phyloP scores from a whole-genome alignment of 2,113 vertebrate genomes.

The Cebidichthys violaceus region DNA sequence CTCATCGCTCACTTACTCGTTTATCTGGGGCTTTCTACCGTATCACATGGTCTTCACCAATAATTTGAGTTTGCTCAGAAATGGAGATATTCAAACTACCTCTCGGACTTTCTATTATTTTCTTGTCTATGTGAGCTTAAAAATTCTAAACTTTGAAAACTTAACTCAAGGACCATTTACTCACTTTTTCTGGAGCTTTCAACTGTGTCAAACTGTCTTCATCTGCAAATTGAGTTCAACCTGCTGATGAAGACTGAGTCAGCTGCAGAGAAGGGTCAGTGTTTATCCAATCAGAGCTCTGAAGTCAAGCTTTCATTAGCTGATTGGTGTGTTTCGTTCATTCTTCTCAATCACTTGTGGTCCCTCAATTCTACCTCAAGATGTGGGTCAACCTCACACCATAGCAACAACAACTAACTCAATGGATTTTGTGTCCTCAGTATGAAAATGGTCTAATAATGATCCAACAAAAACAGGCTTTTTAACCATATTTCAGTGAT shows the following conservation, averaged over 20 bases:
- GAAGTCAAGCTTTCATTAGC: slow-evolving; percentile 9
- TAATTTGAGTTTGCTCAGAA: too few species aligned
- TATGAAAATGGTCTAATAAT: too few species aligned
- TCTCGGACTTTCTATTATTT: background rate
- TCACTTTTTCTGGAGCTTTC: background rate
- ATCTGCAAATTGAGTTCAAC: background rate
- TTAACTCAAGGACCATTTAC: background rate
- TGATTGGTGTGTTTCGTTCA: slow-evolving; percentile 41
- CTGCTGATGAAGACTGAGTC: too few species aligned
- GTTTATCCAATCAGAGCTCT: background rate
- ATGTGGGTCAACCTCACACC: too few species aligned
- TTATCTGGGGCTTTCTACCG: background rate
- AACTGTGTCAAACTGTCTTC: background rate
- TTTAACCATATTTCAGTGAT: too few species aligned
- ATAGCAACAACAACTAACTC: too few species aligned
- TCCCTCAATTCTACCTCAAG: too few species aligned
- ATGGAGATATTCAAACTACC: too few species aligned
- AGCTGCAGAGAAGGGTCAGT: background rate
- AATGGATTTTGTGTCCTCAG: too few species aligned
- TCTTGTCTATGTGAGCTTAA: too few species aligned
- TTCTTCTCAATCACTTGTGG: background rate
- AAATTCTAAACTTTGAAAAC: background rate
- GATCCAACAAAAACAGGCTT: too few species aligned
- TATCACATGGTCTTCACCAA: background rate
- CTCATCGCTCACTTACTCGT: background rate